Percentiles rank a stretch among this genome's conserved stretches.
These are phyloP conservation scores for Accipiter minullus DNA, from an alignment of 2,797 vertebrate species.

Conservation along the genomic window DNA sequence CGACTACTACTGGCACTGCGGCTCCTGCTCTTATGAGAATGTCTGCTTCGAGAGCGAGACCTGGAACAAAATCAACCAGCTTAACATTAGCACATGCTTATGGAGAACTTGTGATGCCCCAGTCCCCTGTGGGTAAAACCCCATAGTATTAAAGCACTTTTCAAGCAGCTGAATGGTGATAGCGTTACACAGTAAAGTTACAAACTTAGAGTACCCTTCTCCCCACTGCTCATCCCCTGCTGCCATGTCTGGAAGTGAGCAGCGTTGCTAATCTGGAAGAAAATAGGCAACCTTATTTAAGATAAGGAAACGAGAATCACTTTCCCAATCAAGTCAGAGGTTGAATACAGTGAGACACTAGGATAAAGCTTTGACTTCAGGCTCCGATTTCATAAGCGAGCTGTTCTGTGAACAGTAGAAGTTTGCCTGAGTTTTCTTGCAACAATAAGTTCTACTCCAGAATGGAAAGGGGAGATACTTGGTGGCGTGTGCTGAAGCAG, in stretches of 20 bases:
- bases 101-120: rapidly evolving
- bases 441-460: neutral
- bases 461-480: neutral
- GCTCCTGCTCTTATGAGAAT: constrained; percentile 92
- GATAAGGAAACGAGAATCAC: neutral
- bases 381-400: neutral
- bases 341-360: neutral
- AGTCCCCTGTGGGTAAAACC: neutral
- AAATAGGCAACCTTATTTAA: neutral
- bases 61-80: constrained; percentile 65
- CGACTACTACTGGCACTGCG: constrained; percentile 88
- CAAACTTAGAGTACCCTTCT: neutral
- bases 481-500: neutral
- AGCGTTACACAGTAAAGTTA: neutral
- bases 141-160: neutral
- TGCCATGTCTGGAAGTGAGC: neutral
- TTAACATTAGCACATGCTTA: neutral
- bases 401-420: neutral
- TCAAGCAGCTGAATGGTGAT: neutral
- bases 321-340: neutral
- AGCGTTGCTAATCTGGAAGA: neutral
- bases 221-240: neutral
- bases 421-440: neutral
- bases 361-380: neutral
- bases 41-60: constrained; percentile 92